Evolutionary conservation across 2,113 vertebrate genomes (phyloP), one percentile per base, ranked within the genome.

Genomic region (Vimba vimba): DNA sequence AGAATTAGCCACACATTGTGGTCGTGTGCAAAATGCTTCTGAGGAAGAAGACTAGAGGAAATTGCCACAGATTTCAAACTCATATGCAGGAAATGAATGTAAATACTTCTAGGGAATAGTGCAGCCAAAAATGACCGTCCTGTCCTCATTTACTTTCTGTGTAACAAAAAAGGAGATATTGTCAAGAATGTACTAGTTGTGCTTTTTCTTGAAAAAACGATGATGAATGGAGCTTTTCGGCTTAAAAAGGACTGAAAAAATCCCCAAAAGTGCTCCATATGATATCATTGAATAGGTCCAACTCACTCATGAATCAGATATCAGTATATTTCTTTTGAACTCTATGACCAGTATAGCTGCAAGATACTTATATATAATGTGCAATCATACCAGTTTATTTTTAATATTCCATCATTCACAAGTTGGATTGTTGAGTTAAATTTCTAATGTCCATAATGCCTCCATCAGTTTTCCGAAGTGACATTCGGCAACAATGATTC

Each of bases 1-100:
- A 83, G 64, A 12, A 75, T 87, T 85, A 66, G 86, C 57, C 12
- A 68, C 39, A 62, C 36, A 81, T 69, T 69, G 66, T 62, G 59
- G 39, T 47, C 57, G 43, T 73, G 23, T 45, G 66, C 71, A 25
- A 71, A 76, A 21, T 27, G 9, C 30, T 82, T 12, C 62, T 15
- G 45, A 21, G 19, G 25, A 33, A 50, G 62, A 82, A 52, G n/a
- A 69, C 10, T 2, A 19, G 45, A 50, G 50, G 50, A 82, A 43
- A 81, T n/a, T 73, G 62, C 15, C 79, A 21, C 43, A 7, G 19
- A 82, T 27, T 69, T 82, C 45, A 33, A 82, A 69, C 45, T 33
- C 39, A 69, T 62, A 68, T 33, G 30, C 11, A 50, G 36, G 74
- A 84, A 84, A 23, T 47, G 1, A 86, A 47, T 4, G 7, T 25